Evolutionary conservation across 1,140 invertebrate species (phyloP).

Genomic region (Psix sp.): DNA sequence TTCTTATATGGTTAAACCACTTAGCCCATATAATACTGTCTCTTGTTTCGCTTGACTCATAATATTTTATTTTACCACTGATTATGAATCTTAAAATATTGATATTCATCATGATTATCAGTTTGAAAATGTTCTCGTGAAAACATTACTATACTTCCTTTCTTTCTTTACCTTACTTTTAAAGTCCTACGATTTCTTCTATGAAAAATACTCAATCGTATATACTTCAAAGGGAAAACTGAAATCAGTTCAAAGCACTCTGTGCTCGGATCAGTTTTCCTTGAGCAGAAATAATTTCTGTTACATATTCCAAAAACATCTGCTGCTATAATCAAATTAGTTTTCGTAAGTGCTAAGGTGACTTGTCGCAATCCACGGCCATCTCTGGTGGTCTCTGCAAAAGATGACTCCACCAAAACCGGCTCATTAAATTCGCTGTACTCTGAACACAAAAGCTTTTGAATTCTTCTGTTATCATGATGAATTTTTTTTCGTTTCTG

Average conservation of each 20-base stretch:
- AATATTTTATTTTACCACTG: slow-evolving; percentile 67
- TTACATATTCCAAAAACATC: slow-evolving; percentile 72
- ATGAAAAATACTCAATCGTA: slow-evolving; percentile 79
- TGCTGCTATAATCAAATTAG: slow-evolving; percentile 78
- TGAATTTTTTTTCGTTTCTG: background rate
- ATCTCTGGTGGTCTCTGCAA: slow-evolving; percentile 80
- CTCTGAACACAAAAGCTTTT: slow-evolving; percentile 79
- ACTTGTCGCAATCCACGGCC: slow-evolving; percentile 79
- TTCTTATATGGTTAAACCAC: slow-evolving; percentile 77
- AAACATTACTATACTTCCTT: slow-evolving; percentile 4
- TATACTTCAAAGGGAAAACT: slow-evolving; percentile 78
- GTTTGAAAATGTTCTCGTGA: background rate
- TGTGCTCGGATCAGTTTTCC: slow-evolving; percentile 76
- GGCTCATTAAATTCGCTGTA: slow-evolving; percentile 79
- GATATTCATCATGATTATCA: slow-evolving; percentile 15
- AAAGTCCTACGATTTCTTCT: slow-evolving; percentile 76
- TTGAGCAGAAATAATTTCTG: slow-evolving; percentile 65
- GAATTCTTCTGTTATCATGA: slow-evolving; percentile 76
- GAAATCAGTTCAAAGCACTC: slow-evolving; percentile 79
- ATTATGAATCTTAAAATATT: slow-evolving; percentile 51
- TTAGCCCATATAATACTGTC: slow-evolving; percentile 76
- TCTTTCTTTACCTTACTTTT: slow-evolving; percentile 76
- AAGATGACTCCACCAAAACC: slow-evolving; percentile 80
- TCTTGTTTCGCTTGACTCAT: slow-evolving; percentile 66
- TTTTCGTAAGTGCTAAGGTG: slow-evolving; percentile 79